A percentile compares a stretch with the other conserved stretches of the same genome.
These are phyloP conservation scores for Trididemnum nubilum DNA, from an alignment of 23 tunicate genomes.

Conservation along the genomic window DNA sequence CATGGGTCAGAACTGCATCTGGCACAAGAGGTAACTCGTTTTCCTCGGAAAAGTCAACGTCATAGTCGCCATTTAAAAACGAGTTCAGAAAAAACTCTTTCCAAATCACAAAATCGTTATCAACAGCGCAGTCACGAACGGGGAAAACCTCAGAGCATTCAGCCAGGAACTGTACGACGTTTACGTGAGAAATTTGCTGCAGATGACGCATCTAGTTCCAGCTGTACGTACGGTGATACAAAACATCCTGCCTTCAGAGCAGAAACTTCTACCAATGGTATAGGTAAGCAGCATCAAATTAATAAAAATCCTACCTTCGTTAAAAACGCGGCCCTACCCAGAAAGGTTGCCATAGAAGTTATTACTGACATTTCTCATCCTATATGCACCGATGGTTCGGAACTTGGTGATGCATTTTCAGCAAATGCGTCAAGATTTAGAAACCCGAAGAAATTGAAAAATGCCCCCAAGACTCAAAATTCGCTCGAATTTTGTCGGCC, in stretches of 20 bases:
- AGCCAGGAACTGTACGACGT: conserved; percentile 35
- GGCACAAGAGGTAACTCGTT: not conserved
- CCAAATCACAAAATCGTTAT: not conserved
- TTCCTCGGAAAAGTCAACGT: not conserved
- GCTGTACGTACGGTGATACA: not conserved
- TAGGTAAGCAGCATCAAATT: not conserved
- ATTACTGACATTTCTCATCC: not conserved
- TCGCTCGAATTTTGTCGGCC: not conserved
- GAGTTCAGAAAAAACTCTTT: not conserved
- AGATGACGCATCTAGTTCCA: not conserved
- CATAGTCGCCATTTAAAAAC: not conserved
- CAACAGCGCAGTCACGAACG: not conserved
- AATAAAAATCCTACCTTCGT: too few species aligned
- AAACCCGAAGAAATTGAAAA: not conserved
- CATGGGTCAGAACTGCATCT: conserved; percentile 13
- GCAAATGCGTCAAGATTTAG: not conserved
- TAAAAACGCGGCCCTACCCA: not conserved
- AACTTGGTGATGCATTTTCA: too few species aligned
- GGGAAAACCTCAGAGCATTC: conserved; percentile 22
- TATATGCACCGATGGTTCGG: not conserved
- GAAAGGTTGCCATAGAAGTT: not conserved
- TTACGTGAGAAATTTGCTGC: conserved; percentile 22
- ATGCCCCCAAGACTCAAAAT: not conserved
- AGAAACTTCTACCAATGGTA: not conserved
- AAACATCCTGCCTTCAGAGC: not conserved